Evolutionary conservation across 2,888 invertebrate genomes (phyloP).

Genomic region (Mesochorus sp.): DNA sequence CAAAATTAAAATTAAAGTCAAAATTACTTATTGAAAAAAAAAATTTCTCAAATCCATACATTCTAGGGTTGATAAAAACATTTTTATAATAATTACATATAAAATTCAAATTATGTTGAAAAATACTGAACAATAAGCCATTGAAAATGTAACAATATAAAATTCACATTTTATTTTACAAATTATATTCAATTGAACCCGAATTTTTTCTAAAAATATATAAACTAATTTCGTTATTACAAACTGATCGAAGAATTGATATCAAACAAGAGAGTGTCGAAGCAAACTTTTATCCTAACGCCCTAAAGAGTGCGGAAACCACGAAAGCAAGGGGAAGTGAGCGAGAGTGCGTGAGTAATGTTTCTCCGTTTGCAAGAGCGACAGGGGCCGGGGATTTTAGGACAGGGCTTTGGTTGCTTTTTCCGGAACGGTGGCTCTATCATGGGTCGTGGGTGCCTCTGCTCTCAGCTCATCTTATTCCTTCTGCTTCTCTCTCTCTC

Average conservation of each 20-base stretch:
- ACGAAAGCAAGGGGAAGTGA: constrained; percentile 60
- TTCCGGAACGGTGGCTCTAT: constrained; percentile 63
- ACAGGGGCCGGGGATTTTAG: constrained; percentile 38
- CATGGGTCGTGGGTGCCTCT: constrained; percentile 48
- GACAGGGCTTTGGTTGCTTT: constrained; percentile 63
- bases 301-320: constrained; percentile 43
- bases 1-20: no score
- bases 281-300: constrained; percentile 41
- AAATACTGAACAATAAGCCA: no score
- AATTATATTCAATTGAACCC: no score
- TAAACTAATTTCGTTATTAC: neutral
- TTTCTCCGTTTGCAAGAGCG: constrained; percentile 73
- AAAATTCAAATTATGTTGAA: no score
- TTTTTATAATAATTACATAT: no score
- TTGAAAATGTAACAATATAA: no score
- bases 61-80: no score
- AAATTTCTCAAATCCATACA: no score
- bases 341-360: constrained; percentile 78
- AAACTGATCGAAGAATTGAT: constrained; percentile 47
- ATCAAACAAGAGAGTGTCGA: neutral
- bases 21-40: no score
- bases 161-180: no score
- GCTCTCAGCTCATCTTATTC: constrained; percentile 25
- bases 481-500: neutral
- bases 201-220: no score